Evolutionary conservation across 2,888 invertebrate species (phyloP).

Genomic region (Drosophila trichaetosa): DNA sequence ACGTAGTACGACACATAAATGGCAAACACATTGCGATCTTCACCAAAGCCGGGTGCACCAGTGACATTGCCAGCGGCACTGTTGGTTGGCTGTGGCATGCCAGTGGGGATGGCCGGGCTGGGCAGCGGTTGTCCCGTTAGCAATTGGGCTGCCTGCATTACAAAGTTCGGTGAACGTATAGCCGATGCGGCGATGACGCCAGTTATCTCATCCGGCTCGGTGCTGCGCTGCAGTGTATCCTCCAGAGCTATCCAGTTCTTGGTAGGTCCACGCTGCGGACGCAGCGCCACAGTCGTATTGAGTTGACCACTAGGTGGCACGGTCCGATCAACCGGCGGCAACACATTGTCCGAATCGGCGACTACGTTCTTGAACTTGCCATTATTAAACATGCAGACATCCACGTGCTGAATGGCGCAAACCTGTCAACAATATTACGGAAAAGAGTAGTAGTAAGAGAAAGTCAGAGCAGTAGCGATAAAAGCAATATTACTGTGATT

Average conservation of each 20-base stretch:
- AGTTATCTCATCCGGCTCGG: slow-evolving; percentile 86
- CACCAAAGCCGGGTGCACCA: slow-evolving; percentile 37
- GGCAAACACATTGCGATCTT: slow-evolving; percentile 94
- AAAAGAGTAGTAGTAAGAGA: neutral
- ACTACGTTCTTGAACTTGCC: slow-evolving; percentile 98
- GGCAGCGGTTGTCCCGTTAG: slow-evolving; percentile 55
- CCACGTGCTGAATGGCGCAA: slow-evolving; percentile 94
- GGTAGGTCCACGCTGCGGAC: slow-evolving; percentile 91
- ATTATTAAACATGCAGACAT: slow-evolving; percentile 97
- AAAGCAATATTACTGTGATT: slow-evolving; percentile 2
- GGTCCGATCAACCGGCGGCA: slow-evolving; percentile 75
- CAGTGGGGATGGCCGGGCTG: slow-evolving; percentile 65
- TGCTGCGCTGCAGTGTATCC: slow-evolving; percentile 91
- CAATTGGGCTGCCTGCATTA: slow-evolving; percentile 63
- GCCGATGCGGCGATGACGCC: slow-evolving; percentile 86
- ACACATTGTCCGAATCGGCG: slow-evolving; percentile 87
- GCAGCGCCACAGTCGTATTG: slow-evolving; percentile 88
- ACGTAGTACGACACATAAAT: slow-evolving; percentile 97
- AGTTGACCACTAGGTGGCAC: slow-evolving; percentile 88
- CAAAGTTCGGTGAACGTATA: slow-evolving; percentile 85
- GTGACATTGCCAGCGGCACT: neutral
- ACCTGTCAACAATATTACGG: slow-evolving; percentile 86
- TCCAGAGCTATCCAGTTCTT: slow-evolving; percentile 97
- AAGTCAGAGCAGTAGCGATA: neutral
- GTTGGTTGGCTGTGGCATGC: slow-evolving; percentile 42